Evolutionary conservation across 64 coral and sea anemone species (phyloP).

Genomic region (Catalaphyllia jardinei): DNA sequence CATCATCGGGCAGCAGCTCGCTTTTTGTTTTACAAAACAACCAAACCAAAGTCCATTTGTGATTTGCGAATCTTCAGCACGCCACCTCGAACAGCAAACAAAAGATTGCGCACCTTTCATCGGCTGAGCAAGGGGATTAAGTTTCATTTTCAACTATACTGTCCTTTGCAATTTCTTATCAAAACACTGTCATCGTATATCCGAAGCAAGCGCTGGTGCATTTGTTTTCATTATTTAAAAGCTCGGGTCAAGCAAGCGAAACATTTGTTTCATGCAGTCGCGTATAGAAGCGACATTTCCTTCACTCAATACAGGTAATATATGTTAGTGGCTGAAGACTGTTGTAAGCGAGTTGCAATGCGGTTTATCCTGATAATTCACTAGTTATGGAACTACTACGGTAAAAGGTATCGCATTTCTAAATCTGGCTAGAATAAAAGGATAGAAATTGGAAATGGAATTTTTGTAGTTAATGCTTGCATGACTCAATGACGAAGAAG

Average conservation of each 20-base stretch:
- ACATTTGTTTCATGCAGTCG: slow-evolving; percentile 11
- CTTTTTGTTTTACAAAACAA: slow-evolving; percentile 5
- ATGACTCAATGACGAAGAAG: background rate
- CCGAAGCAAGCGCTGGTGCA: too few species aligned
- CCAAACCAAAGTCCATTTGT: background rate
- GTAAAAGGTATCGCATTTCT: background rate
- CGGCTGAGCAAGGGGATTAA: background rate
- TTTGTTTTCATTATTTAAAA: background rate
- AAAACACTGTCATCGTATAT: background rate
- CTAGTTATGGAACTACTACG: background rate
- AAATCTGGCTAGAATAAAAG: background rate
- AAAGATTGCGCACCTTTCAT: background rate
- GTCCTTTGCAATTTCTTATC: background rate
- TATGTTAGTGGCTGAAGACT: background rate
- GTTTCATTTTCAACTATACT: slow-evolving; percentile 1
- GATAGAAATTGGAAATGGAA: background rate
- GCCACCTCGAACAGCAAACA: background rate
- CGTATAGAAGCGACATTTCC: background rate
- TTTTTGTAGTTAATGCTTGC: background rate
- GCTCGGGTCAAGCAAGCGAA: background rate
- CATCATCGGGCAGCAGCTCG: background rate
- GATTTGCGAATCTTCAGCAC: background rate
- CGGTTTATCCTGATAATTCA: background rate
- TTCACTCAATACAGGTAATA: background rate
- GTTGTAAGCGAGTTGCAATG: background rate